Base-by-base conservation (phyloP, 2,113 vertebrate genomes). In the Genyomyrus donnyi region DNA sequence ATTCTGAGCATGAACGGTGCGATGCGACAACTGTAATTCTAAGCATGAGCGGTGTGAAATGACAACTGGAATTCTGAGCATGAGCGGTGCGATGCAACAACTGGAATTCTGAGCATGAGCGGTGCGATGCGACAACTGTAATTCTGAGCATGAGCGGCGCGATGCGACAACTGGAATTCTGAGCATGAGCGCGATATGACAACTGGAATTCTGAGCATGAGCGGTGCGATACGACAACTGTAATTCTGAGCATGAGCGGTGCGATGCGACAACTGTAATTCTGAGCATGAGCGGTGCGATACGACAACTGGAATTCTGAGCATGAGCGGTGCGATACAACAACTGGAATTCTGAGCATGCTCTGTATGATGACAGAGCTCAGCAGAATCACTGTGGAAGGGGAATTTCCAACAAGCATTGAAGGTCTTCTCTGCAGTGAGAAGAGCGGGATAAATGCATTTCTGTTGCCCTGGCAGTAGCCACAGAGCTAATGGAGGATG, bases 401-500 rank as follows among this genome's bases (percentile, higher is more conserved):
- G 17, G 35, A 45, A 31, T 46, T 62, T 50, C 31, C 35, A 31
- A 1, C 35, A 19, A 46, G 87, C 19, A 24, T 13, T 45, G 53
- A 39, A 49, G 87, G 50, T 88, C 48, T 8, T 8, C 48, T 53
- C 11, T 87, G 83, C 45, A 85, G 13, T 31, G 24, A 87, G 85
- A 27, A 87, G 49, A 87, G 85, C 13, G 0, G 49, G 19, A 87
- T 52, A 53, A 53, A 87, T 87, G 85, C 27, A 87, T 50, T 87
- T 53, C 49, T 87, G 85, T 35, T 87, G 49, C 49, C 85, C 85
- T 52, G 31, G 46, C 31, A 17, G n/a, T 87, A 24, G 48, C 49
- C 85, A 87, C 1, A 35, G 53, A 58, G 50, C 31, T 88, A 58
- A 88, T 58, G 53, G 87, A 88, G 87, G 87, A 42, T 62, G 35